Evolutionary conservation across 1,140 invertebrate genomes (phyloP), one percentile per base, ranked within the genome.

Genomic region (Steinernema feltiae): DNA sequence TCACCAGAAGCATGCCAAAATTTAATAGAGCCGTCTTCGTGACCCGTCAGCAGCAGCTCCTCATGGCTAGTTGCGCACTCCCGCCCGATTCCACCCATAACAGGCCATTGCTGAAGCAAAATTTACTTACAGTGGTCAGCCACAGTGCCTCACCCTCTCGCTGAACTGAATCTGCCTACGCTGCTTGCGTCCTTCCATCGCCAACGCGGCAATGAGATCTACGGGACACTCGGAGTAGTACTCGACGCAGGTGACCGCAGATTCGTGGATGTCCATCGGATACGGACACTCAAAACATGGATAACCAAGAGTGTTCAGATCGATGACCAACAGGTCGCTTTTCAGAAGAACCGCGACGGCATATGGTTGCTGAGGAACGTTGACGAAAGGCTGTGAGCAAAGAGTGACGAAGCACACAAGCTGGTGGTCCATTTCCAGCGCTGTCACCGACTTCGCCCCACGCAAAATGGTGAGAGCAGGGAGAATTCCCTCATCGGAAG

Each of bases 221-320:
- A 93, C 92, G 32, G 95, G 95, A 88, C 95, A 98, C 89, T 99
- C 95, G 46, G 94, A 94, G 84, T 97, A 91, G 89, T 98, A 98
- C 73, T 92, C 91, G 88, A 95, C 95, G 88, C 92, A 94, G 69
- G 95, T 97, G 74, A 98, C 94, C 32, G 94, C 92, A 72, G 94
- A 95, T 88, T 98, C 95, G 88, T 98, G 96, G 79, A 99, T 91
- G 88, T 99, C 95, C 94, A 98, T 98, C 48, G 96, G 93, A 90
- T 99, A 98, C 63, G 96, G 97, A 90, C 97, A 97, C 88, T 98
- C 95, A 89, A 97, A 97, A 88, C 94, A 97, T 18, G 97, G 95
- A 89, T 97, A 99, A 85, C 95, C 95, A 69, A 91, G 91, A 48
- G 93, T 92, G 85, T 92, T 91, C 81, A 99, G 90, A 89, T 99